phyloP scores from a whole-genome alignment of 2,797 vertebrate genomes.

The Phrynocephalus vlangalii region DNA sequence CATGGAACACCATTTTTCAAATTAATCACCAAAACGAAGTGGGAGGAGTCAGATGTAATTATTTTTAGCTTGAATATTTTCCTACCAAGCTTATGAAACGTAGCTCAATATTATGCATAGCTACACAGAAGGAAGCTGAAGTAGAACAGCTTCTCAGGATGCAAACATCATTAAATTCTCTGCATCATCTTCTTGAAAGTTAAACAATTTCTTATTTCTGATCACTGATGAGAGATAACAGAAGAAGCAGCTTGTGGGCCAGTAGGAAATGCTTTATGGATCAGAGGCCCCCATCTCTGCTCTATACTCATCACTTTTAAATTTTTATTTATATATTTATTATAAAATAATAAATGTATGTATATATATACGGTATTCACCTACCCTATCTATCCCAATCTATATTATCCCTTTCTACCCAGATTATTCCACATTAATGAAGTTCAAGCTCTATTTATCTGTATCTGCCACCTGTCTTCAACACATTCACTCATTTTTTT shows the following conservation, averaged over 20 bases:
- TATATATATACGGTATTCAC: too few relatives aligned
- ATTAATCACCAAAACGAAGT: neutral
- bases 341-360: too few relatives aligned
- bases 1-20: neutral
- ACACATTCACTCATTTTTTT: neutral
- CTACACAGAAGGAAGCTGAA: neutral
- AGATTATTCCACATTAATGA: neutral
- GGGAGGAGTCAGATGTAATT: neutral
- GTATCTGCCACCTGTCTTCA: neutral
- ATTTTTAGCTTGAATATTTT: neutral
- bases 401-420: neutral
- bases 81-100: neutral
- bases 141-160: neutral
- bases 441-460: neutral
- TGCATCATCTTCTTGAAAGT: neutral
- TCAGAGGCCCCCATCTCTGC: neutral
- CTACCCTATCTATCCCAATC: too few relatives aligned
- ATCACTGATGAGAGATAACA: neutral
- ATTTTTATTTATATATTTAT: too few relatives aligned
- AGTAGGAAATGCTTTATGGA: neutral
- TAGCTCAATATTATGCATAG: neutral
- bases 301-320: neutral
- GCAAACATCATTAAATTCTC: neutral
- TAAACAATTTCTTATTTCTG: neutral
- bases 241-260: neutral